Evolutionary conservation across 23 tunicate genomes (phyloP), one percentile per base, ranked within the genome.

Genomic region (Aplidium turbinatum): DNA sequence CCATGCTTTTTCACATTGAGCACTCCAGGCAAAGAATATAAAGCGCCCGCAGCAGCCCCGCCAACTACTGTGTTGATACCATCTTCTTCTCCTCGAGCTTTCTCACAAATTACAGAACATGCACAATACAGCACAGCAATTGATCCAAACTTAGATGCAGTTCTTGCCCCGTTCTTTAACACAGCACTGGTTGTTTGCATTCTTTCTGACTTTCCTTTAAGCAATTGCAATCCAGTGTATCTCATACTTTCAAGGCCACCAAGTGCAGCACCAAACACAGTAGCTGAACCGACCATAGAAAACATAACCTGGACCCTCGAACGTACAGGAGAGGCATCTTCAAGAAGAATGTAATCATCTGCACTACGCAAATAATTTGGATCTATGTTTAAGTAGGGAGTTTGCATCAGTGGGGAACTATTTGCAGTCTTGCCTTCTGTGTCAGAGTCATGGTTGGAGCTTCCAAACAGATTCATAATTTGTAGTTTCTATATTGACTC

Each of bases 91-190:
- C 87, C 87, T 11, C 95, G 26, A 1, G 76, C 35, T 68, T 87
- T 87, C 53, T 87, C 87, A 1, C 82, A 80, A 1, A 81, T 55
- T 21, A 87, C 75, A 26, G 95, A 80, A 45, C 95, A 80, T n/a
- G 75, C 76, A 52, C 84, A 87, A 57, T 87, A 87, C 24, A 87
- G 63, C 28, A 87, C 70, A 6, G 82, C 82, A 31, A 71, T 73
- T 11, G 95, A 69, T 2, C 95, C 95, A 71, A 87, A 87, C 36
- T 57, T 80, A 67, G 83, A 79, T 16, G 95, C 95, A 52, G 81
- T 71, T 33, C 66, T 65, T 35, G 82, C 95, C 0, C 87, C 87
- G 60, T 87, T 87, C 68, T 87, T 87, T 27, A 81, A 51, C 21
- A 87, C 66, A 9, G 78, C 87, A 45, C 85, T 78, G 35, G 95